Base-by-base conservation (phyloP, 2,113 vertebrate genomes). In the Dicrurus megarhynchus region DNA sequence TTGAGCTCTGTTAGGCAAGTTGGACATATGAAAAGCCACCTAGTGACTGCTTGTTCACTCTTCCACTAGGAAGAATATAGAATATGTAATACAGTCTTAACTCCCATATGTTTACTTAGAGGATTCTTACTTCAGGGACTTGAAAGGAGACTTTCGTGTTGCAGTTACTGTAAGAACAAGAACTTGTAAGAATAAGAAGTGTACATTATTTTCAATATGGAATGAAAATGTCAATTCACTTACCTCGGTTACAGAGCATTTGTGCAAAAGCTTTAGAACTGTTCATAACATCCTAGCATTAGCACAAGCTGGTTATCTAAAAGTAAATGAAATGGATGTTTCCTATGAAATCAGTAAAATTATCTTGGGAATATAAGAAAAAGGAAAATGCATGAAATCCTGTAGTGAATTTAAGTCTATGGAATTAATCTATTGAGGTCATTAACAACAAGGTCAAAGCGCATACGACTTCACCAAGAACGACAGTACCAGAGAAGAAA, bases 321-420 rank as follows among this genome's bases (percentile, higher is more conserved):
- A 92, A 60, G 52, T 67, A 90, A 88, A 93, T 59, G 1, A 89
- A 84, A 93, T 86, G 67, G 77, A 85, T 78, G 42, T 78, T 96
- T 93, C 79, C 64, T 32, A 37, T 84, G 55, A 92, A 56, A 90
- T 80, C 63, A 80, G 41, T 39, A 70, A 88, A 94, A 90, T 70
- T 84, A 88, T 41, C 63, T 70, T 22, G 20, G 8, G 15, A 93
- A 52, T 88, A 76, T 33, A 88, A 80, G n/a, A n/a, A 87, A 76
- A 93, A 88, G 57, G 35, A 83, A 96, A 96, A 91, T 26, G 93
- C 6, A 71, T 60, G 50, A 73, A 83, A 76, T 46, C 47, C 64
- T 93, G 33, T 42, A 63, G 55, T 55, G 55, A 83, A 74, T 92
- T 90, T 76, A 85, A 63, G 19, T 59, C 55, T 55, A 23, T 2